Evolutionary conservation across 2,888 invertebrate genomes (phyloP).

Genomic region (Andrena haemorrhoa): DNA sequence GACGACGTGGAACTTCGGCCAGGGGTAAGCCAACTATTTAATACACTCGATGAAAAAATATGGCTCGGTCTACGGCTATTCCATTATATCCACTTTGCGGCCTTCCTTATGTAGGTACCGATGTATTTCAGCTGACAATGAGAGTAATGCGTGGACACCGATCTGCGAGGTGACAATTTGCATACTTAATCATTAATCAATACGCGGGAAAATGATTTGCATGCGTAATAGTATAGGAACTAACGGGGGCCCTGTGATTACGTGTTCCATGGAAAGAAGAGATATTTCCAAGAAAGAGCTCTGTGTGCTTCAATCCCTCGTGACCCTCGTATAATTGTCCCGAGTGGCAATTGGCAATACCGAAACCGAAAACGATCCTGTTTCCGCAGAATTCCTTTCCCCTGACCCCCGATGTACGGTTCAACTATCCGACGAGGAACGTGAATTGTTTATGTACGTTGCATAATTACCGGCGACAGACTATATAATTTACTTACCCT

Average conservation of each 20-base stretch:
- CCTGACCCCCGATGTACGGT: neutral
- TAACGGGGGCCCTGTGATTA: constrained; percentile 10
- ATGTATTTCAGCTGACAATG: neutral
- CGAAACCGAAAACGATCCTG: neutral
- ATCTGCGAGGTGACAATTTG: constrained; percentile 41
- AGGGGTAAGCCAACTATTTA: constrained; percentile 27
- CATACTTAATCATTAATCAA: constrained; percentile 43
- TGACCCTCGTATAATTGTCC: constrained; percentile 5
- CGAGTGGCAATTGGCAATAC: neutral
- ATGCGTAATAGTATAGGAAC: constrained; percentile 9
- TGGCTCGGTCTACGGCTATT: constrained; percentile 12
- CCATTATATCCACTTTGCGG: constrained; percentile 8
- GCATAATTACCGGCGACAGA: constrained; percentile 40
- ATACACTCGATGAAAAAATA: constrained; percentile 46
- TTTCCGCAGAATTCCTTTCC: neutral
- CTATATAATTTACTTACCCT: constrained; percentile 39
- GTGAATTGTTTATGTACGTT: constrained; percentile 35
- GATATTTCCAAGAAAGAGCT: neutral
- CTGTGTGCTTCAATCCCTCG: neutral
- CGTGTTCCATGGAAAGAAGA: neutral
- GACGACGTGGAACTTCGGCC: constrained; percentile 48
- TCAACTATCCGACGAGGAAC: too few species aligned
- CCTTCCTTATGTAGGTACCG: constrained; percentile 1
- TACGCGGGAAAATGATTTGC: constrained; percentile 10
- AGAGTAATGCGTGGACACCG: neutral